Evolutionary conservation across 2,888 invertebrate species (phyloP), one percentile per base, ranked within the genome.

Genomic region (Ceramica pisi): DNA sequence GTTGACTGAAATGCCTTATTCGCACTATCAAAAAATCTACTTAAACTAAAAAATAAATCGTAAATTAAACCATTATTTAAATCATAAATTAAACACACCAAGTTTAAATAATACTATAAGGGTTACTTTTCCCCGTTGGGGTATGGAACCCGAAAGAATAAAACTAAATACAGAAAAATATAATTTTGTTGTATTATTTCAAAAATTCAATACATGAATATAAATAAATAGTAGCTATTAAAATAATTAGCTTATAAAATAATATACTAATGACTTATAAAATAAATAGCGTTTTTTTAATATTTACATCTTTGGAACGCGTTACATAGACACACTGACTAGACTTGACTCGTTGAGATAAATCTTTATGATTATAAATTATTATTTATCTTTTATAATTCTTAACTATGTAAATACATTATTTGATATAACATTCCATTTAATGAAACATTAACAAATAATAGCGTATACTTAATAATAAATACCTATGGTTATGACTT

Each of bases 221-320:
- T 38, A 55, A 53, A 57, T 62, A 38, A 44, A 62, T 66, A 55
- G 10, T 10, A 67, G 10, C 7, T 72, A 66, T 59, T 31, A 55
- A 55, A 46, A 46, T 56, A 78, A n/a, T 65, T 65, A 0, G 1
- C 14, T 44, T 56, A 10, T 67, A 19, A 51, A 51, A 56, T 75
- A 51, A 75, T 57, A 71, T 75, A 60, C 67, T 70, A 65, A 63
- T 55, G 74, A 78, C 71, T 70, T 87, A 81, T 79, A 65, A 73
- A 62, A 68, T 80, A 88, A 86, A 89, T 91, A 91, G 95, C 95
- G 95, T 93, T 92, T 92, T 92, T 81, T 86, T 92, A 94, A 94
- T 95, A 95, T 94, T 91, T 86, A 85, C 84, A 91, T 95, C 95
- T 95, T 95, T 95, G 95, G 95, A 95, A 96, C 95, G 95, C 95